These are phyloP conservation scores for Drosophila formosana DNA, from an alignment of 2,888 invertebrate genomes.

Conservation along the genomic window DNA sequence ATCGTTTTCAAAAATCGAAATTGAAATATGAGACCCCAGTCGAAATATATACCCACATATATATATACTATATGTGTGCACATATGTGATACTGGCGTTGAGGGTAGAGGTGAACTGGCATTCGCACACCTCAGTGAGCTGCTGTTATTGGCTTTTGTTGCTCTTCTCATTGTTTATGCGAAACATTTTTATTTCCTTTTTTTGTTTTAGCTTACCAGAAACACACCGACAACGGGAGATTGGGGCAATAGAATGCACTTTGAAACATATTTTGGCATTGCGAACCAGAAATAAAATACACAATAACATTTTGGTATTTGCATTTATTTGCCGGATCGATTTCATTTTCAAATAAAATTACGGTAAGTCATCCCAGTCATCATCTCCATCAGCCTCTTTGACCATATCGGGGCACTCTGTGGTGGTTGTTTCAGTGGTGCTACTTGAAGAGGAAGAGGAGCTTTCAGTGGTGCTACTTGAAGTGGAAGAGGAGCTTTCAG, in stretches of 20 bases:
- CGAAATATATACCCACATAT: constrained; percentile 32
- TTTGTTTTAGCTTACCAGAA: not conserved
- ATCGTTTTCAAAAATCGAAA: constrained; percentile 79
- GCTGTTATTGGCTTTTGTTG: constrained; percentile 39
- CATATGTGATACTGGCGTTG: constrained; percentile 1
- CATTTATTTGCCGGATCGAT: not conserved
- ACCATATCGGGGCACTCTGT: not conserved
- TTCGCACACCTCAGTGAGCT: constrained; percentile 15
- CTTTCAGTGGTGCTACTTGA: not conserved
- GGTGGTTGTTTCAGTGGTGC: not conserved
- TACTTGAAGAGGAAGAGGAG: not conserved
- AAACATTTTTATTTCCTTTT: constrained; percentile 28
- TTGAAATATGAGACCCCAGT: constrained; percentile 72
- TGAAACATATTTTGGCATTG: constrained; percentile 14
- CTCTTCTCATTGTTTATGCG: constrained; percentile 50
- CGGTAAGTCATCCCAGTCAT: not conserved
- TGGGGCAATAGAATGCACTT: constrained; percentile 9
- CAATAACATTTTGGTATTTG: not conserved
- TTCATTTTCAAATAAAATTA: not conserved
- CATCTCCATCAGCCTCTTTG: not conserved
- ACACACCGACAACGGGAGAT: constrained; percentile 10
- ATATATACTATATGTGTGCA: not conserved
- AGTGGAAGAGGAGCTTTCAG: not conserved
- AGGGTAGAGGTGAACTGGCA: constrained; percentile 1
- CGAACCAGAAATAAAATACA: constrained; percentile 15